Evolutionary conservation across 2,113 vertebrate genomes (phyloP).

Genomic region (Delphinus delphis): DNA sequence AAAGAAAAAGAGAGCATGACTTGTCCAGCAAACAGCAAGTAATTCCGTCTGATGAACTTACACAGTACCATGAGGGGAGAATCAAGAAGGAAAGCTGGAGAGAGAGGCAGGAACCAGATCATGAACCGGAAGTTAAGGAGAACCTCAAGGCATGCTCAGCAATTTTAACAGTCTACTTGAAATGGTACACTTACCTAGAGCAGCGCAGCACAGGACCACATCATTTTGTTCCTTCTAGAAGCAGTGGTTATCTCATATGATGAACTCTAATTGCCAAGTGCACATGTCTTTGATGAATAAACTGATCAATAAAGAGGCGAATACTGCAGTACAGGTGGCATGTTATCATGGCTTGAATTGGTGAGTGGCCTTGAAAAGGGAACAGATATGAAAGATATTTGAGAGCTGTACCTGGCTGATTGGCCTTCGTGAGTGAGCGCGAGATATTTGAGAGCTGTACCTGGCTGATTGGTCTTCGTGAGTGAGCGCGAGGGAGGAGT

Average conservation of each 20-base stretch:
- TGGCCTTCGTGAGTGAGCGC: not conserved
- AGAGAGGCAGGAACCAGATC: not conserved
- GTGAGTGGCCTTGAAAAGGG: not conserved
- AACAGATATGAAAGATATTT: not conserved
- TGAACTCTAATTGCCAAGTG: not conserved
- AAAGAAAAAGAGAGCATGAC: not conserved
- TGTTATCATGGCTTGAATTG: not conserved
- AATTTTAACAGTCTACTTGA: not conserved
- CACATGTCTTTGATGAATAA: not conserved
- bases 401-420: not conserved
- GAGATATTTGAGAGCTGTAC: not conserved
- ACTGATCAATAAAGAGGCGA: not conserved
- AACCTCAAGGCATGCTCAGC: not conserved
- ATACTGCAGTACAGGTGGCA: not conserved
- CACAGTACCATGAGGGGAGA: too few species aligned
- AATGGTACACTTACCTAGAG: not conserved
- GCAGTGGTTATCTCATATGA: not conserved
- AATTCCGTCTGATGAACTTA: not conserved
- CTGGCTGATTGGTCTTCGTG: not conserved
- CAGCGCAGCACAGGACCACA: not conserved
- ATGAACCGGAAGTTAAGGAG: not conserved
- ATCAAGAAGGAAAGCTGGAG: not conserved
- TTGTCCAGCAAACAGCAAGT: not conserved
- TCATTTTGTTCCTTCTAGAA: not conserved
- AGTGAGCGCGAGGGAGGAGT: not conserved